Evolutionary conservation across 2,113 vertebrate species (phyloP).

Genomic region (Tragelaphus buxtoni): DNA sequence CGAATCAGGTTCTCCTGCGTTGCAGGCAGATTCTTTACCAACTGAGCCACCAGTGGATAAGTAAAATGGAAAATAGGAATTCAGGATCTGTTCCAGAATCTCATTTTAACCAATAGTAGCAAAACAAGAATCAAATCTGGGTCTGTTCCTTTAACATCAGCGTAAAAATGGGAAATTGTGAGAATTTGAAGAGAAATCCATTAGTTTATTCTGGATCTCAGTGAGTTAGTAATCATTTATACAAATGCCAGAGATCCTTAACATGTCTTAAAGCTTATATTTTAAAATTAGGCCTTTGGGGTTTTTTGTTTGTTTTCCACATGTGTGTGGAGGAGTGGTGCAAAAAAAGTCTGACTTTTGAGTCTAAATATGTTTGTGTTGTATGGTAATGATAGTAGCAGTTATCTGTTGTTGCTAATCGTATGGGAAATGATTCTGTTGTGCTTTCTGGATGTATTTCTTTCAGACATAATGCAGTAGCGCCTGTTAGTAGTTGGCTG

Average conservation of each 20-base stretch:
- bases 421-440: neutral
- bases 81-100: neutral
- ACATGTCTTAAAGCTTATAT: neutral
- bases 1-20: neutral
- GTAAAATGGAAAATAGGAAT: slow-evolving; percentile 30
- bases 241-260: neutral
- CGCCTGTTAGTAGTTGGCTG: neutral
- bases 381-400: neutral
- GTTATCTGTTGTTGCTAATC: neutral
- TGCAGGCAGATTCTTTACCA: neutral
- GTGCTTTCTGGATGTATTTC: neutral
- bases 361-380: slow-evolving; percentile 12
- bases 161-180: slow-evolving; percentile 33
- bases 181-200: slow-evolving; percentile 26
- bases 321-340: neutral
- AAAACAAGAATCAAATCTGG: neutral
- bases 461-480: neutral
- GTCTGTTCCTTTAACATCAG: neutral
- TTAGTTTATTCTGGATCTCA: slow-evolving; percentile 7
- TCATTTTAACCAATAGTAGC: neutral
- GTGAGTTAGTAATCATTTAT: slow-evolving; percentile 39
- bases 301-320: neutral
- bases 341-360: neutral
- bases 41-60: neutral
- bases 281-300: neutral